Conservation (phyloP, 2,888 invertebrate genomes). For the Netelia fuscicornis region DNA sequence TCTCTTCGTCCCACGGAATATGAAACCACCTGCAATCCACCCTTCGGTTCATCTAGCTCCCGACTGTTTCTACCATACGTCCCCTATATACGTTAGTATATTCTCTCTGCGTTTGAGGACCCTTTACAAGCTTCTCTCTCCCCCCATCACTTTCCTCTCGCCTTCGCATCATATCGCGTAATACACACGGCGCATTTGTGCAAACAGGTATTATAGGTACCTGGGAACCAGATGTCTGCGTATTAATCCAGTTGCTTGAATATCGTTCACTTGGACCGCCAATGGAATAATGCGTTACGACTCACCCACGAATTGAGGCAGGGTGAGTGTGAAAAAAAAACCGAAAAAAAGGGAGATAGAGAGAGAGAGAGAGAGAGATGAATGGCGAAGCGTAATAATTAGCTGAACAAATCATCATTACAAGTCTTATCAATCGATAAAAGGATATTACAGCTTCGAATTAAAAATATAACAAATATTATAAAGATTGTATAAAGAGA, state of each 20-base stretch:
- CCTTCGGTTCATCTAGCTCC: constrained; percentile 57
- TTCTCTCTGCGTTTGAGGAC: constrained; percentile 44
- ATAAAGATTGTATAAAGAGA: neutral
- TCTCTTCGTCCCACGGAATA: constrained; percentile 68
- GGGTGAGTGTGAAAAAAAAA: too few relatives aligned
- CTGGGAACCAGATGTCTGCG: neutral
- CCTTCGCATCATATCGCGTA: constrained; percentile 6
- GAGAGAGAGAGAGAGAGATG: too few relatives aligned
- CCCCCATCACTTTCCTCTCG: neutral
- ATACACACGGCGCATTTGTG: neutral
- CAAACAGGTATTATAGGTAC: neutral
- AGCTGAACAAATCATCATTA: too few relatives aligned
- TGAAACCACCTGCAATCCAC: constrained; percentile 73
- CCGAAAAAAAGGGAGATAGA: too few relatives aligned
- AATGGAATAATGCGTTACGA: neutral
- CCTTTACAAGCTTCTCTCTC: constrained; percentile 7
- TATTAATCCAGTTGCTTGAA: neutral
- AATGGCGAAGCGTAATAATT: too few relatives aligned
- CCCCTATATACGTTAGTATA: constrained; percentile 22
- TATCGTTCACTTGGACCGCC: neutral
- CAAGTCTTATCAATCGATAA: too few relatives aligned
- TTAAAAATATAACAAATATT: too few relatives aligned
- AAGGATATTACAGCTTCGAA: too few relatives aligned
- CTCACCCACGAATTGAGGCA: too few relatives aligned
- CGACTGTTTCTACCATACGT: constrained; percentile 33